These are phyloP conservation scores for Drosophila mimetica DNA, from an alignment of 2,888 invertebrate genomes.

Conservation along the genomic window DNA sequence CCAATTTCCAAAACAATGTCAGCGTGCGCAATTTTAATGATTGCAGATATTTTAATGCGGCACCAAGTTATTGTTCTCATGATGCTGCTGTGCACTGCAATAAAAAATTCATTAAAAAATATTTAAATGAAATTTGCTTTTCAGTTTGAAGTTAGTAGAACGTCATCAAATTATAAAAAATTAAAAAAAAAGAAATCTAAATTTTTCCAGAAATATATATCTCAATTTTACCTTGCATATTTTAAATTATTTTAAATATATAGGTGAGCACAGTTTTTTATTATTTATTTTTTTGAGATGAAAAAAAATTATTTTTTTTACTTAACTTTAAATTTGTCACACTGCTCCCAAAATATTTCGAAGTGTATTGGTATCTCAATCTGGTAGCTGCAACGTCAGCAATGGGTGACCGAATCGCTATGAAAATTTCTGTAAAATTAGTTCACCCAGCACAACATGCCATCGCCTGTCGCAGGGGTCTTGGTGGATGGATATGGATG, in stretches of 20 bases:
- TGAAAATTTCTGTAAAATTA: slow-evolving; percentile 27
- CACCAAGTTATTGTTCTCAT: slow-evolving; percentile 74
- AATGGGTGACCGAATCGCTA: slow-evolving; percentile 37
- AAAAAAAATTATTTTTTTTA: slow-evolving; percentile 1
- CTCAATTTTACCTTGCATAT: no score
- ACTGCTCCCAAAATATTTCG: background rate
- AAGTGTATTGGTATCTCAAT: slow-evolving; percentile 18
- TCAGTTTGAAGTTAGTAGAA: no score
- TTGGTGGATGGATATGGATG: background rate
- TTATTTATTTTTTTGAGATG: no score
- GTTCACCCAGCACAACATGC: slow-evolving; percentile 24
- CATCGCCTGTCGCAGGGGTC: slow-evolving; percentile 34
- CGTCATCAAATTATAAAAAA: no score
- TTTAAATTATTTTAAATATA: no score
- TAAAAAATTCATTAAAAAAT: no score
- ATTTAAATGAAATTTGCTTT: no score
- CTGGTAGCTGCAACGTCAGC: slow-evolving; percentile 37
- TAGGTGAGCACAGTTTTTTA: no score
- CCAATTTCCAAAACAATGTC: slow-evolving; percentile 71
- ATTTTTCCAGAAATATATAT: no score
- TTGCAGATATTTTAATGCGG: slow-evolving; percentile 82
- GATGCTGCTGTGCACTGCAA: slow-evolving; percentile 41
- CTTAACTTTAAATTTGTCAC: background rate
- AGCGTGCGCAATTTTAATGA: slow-evolving; percentile 79
- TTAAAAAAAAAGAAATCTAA: no score